Conservation (phyloP, 2,888 invertebrate genomes). For the Tortricodes alternella region DNA sequence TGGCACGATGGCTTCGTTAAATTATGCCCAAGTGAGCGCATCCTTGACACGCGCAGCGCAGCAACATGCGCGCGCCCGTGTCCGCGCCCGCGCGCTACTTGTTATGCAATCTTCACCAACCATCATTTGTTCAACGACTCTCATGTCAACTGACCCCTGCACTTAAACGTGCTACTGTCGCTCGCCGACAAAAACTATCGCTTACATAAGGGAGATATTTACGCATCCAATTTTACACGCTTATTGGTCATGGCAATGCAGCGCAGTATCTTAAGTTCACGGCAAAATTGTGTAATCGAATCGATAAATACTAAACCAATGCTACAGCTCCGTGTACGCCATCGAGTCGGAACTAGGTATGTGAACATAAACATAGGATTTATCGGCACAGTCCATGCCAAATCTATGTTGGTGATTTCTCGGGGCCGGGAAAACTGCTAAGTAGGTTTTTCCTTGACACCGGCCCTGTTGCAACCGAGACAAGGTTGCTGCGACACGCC, state of each 20-base stretch:
- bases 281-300: constrained; percentile 27
- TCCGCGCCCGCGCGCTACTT: constrained; percentile 41
- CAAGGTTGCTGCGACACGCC: constrained; percentile 80
- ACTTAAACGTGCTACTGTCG: constrained; percentile 25
- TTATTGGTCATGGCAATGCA: constrained; percentile 31
- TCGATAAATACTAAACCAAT: constrained; percentile 24
- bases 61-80: constrained; percentile 47
- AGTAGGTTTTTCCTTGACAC: constrained; percentile 81
- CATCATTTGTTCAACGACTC: constrained; percentile 41
- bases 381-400: constrained; percentile 29
- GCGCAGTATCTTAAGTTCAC: constrained; percentile 29
- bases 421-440: constrained; percentile 79
- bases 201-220: constrained; percentile 13
- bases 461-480: constrained; percentile 77
- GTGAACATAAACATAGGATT: constrained; percentile 25
- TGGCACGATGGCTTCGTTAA: constrained; percentile 64
- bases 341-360: constrained; percentile 9
- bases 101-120: constrained; percentile 66
- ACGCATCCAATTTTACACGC: constrained; percentile 17
- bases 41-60: constrained; percentile 71
- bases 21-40: constrained; percentile 57
- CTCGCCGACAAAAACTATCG: constrained; percentile 28
- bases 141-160: constrained; percentile 51
- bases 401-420: constrained; percentile 46
- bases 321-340: constrained; percentile 9